A percentile compares a stretch with the other conserved stretches of the same genome.
phyloP scores from a whole-genome alignment of 2,113 vertebrate species.

The Octodon degus region DNA sequence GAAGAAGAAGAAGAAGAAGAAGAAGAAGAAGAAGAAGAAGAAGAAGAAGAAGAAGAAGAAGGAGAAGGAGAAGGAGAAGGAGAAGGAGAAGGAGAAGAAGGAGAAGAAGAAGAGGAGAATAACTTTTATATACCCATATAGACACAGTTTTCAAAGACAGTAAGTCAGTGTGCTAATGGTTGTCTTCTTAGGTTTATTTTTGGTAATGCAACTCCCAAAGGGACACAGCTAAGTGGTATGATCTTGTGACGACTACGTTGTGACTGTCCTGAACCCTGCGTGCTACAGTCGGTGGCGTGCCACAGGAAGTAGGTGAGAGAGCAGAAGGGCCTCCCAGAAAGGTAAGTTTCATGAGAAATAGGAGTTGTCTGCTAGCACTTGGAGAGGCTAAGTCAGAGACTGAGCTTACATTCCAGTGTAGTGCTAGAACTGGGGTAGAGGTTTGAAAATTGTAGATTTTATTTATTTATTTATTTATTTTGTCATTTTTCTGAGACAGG shows the following conservation, averaged over 20 bases:
- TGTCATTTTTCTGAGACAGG: too few relatives aligned
- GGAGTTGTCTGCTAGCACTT: neutral
- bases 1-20: too few relatives aligned
- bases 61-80: too few relatives aligned
- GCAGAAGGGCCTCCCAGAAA: neutral
- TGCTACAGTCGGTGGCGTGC: neutral
- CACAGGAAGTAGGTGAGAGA: neutral
- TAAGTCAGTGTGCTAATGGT: neutral
- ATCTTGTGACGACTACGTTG: neutral
- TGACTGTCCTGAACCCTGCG: constrained; percentile 12
- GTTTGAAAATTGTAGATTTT: neutral
- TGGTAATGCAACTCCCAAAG: neutral
- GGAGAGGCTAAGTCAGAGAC: neutral
- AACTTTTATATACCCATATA: neutral
- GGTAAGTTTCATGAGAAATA: neutral
- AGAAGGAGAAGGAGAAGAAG: too few relatives aligned
- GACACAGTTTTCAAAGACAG: neutral
- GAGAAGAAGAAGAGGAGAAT: neutral
- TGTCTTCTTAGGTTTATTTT: neutral
- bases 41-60: too few relatives aligned
- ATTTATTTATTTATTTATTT: neutral
- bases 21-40: too few relatives aligned
- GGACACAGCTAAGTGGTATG: neutral
- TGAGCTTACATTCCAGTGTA: neutral
- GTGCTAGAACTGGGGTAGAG: neutral